Conservation (phyloP, 2,888 invertebrate species). For the Agelastica alni region DNA sequence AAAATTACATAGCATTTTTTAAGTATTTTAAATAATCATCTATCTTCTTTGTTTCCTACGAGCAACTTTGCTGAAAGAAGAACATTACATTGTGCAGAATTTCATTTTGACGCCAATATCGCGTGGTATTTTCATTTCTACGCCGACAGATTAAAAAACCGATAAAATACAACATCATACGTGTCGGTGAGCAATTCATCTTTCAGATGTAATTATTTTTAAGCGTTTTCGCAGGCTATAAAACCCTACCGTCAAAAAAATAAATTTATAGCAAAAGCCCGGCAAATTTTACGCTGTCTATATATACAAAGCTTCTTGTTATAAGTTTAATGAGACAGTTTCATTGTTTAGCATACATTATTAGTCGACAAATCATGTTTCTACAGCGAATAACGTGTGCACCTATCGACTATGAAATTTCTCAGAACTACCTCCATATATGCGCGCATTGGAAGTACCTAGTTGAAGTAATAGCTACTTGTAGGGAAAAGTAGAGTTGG, state of each 20-base stretch:
- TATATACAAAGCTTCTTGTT: conserved; percentile 15
- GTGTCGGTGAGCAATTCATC: conserved; percentile 9
- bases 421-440: conserved; percentile 16
- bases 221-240: conserved; percentile 13
- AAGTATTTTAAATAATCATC: too few relatives aligned
- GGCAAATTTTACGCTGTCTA: conserved; percentile 17
- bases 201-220: conserved; percentile 10
- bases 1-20: too few relatives aligned
- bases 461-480: conserved; percentile 5
- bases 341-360: conserved; percentile 28
- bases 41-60: too few relatives aligned
- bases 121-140: too few relatives aligned
- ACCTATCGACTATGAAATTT: conserved; percentile 17
- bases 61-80: too few relatives aligned
- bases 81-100: too few relatives aligned
- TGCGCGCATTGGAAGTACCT: conserved; percentile 4
- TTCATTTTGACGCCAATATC: too few relatives aligned
- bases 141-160: conserved; percentile 7
- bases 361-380: conserved; percentile 26
- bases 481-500: neutral
- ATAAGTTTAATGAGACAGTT: conserved; percentile 29
- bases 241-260: conserved; percentile 13
- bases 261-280: conserved; percentile 15
- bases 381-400: conserved; percentile 20
- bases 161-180: neutral